Percentiles rank a stretch among this genome's conserved stretches.
Evolutionary conservation across 2,113 vertebrate species (phyloP).

Genomic region (Clarias gariepinus): DNA sequence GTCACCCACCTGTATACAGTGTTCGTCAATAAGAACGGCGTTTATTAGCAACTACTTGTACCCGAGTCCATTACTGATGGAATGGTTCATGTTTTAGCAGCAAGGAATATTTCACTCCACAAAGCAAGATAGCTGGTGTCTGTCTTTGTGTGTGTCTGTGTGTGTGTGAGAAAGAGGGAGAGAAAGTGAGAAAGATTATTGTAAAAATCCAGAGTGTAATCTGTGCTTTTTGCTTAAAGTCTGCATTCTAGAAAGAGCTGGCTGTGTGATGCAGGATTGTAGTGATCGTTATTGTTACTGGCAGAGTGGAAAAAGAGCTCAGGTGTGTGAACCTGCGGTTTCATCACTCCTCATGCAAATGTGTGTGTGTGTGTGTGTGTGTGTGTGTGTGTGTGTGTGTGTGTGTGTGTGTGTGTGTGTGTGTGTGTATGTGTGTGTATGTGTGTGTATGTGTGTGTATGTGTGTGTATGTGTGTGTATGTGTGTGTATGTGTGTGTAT

Average conservation of each 20-base stretch:
- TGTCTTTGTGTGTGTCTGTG: background rate
- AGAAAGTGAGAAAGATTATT: background rate
- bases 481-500: background rate
- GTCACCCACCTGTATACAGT: background rate
- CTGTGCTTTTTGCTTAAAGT: background rate
- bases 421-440: background rate
- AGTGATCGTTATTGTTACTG: conserved; percentile 24
- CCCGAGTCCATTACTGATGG: background rate
- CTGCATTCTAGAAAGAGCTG: conserved; percentile 13
- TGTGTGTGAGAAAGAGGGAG: background rate
- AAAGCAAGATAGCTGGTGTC: background rate
- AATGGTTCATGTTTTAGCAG: background rate
- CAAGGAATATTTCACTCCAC: background rate
- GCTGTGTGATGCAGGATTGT: conserved; percentile 4
- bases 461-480: background rate
- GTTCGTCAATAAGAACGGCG: background rate
- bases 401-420: conserved; percentile 5
- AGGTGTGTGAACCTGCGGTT: conserved; percentile 46
- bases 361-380: background rate
- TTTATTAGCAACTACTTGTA: background rate
- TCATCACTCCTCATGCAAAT: conserved; percentile 48
- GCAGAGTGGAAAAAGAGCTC: conserved; percentile 24
- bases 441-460: background rate
- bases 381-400: conserved; percentile 12
- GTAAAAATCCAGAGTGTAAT: background rate